Evolutionary conservation across 2,113 vertebrate species (phyloP), one percentile per base, ranked within the genome.

Genomic region (Cygnus buccinator): DNA sequence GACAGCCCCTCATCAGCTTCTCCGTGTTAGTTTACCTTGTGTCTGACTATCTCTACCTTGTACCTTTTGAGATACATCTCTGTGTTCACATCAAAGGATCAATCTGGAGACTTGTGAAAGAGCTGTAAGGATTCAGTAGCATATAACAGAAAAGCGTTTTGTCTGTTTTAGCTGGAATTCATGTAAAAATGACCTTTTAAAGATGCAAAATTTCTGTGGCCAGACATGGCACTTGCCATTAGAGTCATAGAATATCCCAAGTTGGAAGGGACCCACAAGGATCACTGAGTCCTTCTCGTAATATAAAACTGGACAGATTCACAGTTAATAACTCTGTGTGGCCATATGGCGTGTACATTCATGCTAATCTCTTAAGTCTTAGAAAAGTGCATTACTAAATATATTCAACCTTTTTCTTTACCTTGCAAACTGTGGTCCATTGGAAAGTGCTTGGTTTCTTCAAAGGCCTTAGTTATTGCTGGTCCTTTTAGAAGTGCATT

Each of bases 381-480:
- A 20, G 58, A 18, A 95, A 89, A 93, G 75, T 50, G 65, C 35
- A 31, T 55, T 26, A 68, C 68, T 91, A 76, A 92, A 87, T 39
- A 62, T 10, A 70, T 12, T n/a, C 28, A 76, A 5, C n/a, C n/a
- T 8, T 23, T 7, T 75, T 65, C 13, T 61, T 97, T 97, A 99
- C 99, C 99, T 98, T 99, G 99, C 91, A 99, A 98, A 96, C 97
- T 99, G 97, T 99, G 98, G 95, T 99, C 99, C 91, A 99, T 98
- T 91, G 99, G 98, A 96, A 99, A 99, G 97, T 99, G 98, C 97
- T 98, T 99, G 93, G 99, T 99, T 97, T 99, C 99, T 91, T 99
- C 99, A 54, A 99, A 99, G 73, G 99, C 99, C 94, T 99, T 99
- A 85, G 96, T 98, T 98, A 99, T 99, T 94, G 99, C 97, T 10